Percentiles rank a stretch among this genome's conserved stretches.
Evolutionary conservation across 35 echinoderm and acorn worm species (phyloP).

Genomic region (Apostichopus parvimensis): DNA sequence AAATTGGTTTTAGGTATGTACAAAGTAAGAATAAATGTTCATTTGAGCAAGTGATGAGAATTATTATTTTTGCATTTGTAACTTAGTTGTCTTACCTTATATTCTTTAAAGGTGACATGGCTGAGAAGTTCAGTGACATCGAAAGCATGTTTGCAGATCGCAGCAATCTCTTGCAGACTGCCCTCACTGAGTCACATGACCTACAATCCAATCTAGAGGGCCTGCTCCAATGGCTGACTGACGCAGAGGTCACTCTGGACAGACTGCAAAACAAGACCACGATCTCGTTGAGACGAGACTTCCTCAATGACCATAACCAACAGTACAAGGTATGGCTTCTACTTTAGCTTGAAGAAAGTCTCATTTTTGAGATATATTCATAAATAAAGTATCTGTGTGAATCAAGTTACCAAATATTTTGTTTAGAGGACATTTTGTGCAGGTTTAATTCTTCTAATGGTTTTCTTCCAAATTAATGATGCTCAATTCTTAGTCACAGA

Average conservation of each 20-base stretch:
- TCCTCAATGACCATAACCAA: conserved; percentile 67
- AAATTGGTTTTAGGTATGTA: no score
- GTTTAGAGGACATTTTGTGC: no score
- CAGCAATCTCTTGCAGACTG: conserved; percentile 85
- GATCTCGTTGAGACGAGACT: conserved; percentile 68
- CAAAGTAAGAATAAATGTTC: no score
- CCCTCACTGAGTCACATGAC: conserved; percentile 80
- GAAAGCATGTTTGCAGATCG: conserved; percentile 88
- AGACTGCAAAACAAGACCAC: conserved; percentile 75
- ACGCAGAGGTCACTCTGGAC: conserved; percentile 74
- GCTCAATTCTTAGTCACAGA: no score
- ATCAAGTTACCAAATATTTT: no score
- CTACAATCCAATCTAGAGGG: conserved; percentile 80
- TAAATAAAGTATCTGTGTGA: no score
- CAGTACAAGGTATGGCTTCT: conserved; percentile 79
- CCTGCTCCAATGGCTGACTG: conserved; percentile 81
- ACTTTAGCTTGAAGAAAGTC: not conserved
- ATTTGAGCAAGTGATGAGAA: no score
- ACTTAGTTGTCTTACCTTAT: not conserved
- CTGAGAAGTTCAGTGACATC: conserved; percentile 84
- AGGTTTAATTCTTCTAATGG: no score
- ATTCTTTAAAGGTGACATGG: conserved; percentile 64
- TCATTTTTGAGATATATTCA: not conserved
- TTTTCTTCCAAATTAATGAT: no score
- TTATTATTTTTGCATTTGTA: not conserved